A percentile compares a stretch with the other conserved stretches of the same genome.
Conservation (phyloP, 2,888 invertebrate species). For the Malacosoma neustria region DNA sequence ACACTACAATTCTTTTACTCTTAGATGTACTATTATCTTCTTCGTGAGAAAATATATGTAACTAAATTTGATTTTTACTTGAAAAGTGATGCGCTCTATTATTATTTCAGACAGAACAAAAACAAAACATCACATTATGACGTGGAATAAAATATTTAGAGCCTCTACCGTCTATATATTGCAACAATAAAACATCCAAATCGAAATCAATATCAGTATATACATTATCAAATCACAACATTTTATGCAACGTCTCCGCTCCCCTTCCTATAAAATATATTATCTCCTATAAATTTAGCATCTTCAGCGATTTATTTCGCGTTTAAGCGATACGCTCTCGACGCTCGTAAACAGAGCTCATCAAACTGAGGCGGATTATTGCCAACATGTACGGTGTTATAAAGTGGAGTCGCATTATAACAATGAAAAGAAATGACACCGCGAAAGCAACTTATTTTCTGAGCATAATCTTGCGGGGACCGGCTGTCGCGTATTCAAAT, state of each 20-base stretch:
- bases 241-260: slow-evolving; percentile 33
- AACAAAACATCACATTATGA: too few relatives aligned
- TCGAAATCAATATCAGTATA: slow-evolving; percentile 17
- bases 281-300: slow-evolving; percentile 60
- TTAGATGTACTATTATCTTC: background rate
- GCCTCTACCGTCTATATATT: background rate
- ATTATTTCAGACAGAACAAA: too few relatives aligned
- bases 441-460: background rate
- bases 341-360: slow-evolving; percentile 55
- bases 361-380: slow-evolving; percentile 46
- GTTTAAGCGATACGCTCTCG: slow-evolving; percentile 49
- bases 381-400: slow-evolving; percentile 40
- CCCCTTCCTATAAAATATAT: slow-evolving; percentile 56
- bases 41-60: background rate
- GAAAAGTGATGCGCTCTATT: too few relatives aligned
- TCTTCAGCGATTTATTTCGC: slow-evolving; percentile 61
- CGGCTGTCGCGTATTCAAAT: too few relatives aligned
- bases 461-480: too few relatives aligned
- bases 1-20: background rate
- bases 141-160: too few relatives aligned
- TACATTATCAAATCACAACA: slow-evolving; percentile 36
- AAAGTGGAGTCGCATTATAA: slow-evolving; percentile 29
- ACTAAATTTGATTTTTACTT: too few relatives aligned
- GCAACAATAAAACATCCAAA: slow-evolving; percentile 12
- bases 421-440: slow-evolving; percentile 11